A percentile compares a stretch with the other conserved stretches of the same genome.
phyloP scores from a whole-genome alignment of 2,888 invertebrate species.

The Drosophila nr. medialis region DNA sequence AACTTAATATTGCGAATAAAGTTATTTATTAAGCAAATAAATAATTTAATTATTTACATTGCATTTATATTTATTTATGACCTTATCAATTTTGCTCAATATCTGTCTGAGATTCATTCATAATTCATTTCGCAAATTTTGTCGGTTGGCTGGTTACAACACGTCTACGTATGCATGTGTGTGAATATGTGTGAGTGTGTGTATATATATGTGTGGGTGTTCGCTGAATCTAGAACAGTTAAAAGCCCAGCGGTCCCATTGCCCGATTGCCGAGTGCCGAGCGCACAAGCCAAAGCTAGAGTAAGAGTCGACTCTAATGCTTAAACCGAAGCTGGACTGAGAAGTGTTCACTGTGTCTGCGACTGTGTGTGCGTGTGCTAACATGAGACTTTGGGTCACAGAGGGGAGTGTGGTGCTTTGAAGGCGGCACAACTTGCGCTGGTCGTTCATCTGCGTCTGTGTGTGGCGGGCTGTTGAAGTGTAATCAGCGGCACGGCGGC shows the following conservation, averaged over 20 bases:
- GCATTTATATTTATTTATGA: slow-evolving; percentile 1
- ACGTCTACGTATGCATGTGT: not conserved
- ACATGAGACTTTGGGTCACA: not conserved
- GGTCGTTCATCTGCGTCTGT: slow-evolving; percentile 59
- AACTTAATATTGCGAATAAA: not conserved
- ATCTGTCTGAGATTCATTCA: not conserved
- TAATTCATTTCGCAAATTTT: slow-evolving; percentile 31
- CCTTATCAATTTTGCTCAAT: not conserved
- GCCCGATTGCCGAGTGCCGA: slow-evolving; percentile 44
- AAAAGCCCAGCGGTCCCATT: slow-evolving; percentile 74
- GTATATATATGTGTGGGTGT: slow-evolving; percentile 23
- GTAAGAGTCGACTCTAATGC: slow-evolving; percentile 20
- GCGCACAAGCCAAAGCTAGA: slow-evolving; percentile 23
- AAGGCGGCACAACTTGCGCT: slow-evolving; percentile 59
- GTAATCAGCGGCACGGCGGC: slow-evolving; percentile 80
- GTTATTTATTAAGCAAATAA: slow-evolving; percentile 1
- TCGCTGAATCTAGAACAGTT: slow-evolving; percentile 66
- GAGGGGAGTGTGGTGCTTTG: slow-evolving; percentile 25
- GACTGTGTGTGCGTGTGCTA: slow-evolving; percentile 13
- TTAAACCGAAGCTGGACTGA: slow-evolving; percentile 31
- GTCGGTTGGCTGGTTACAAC: slow-evolving; percentile 48
- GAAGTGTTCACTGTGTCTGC: slow-evolving; percentile 8
- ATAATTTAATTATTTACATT: not conserved
- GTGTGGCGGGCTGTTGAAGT: slow-evolving; percentile 72
- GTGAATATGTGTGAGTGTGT: slow-evolving; percentile 13